Base-by-base conservation (phyloP, 2,888 invertebrate species). In the Elysia crispata region DNA sequence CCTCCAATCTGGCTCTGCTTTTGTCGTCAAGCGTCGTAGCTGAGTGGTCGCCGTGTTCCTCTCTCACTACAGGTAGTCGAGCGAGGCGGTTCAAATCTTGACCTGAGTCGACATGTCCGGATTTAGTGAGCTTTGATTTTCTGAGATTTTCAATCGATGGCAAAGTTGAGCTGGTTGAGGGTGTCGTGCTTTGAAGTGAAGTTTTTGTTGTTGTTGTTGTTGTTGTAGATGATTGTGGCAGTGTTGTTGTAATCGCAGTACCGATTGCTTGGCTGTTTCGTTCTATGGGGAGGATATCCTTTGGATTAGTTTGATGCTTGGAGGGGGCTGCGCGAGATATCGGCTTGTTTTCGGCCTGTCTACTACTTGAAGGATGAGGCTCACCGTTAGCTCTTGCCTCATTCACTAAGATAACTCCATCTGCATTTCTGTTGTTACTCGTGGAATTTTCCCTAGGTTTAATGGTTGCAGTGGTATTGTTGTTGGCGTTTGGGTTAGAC, bases 41-140 rank as follows among this genome's bases (percentile, higher is more conserved):
- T 0, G 28, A 28, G 20, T 76, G 64, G 31, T 18, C 28, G 33
- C 20, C 18, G 1, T 20, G 67, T 25, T 74, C 79, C n/a, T 79
- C 79, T 54, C 73, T 66, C 20, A 79, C 79, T n/a, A 49, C 73
- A 0, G 79, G 73, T 28, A 79, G 54, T 23, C 31, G 28, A 0
- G 70, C 54, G 13, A 54, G 28, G 15, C 57, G 41, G 41, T 41
- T 41, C 41, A 41, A 41, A 41, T 41, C 74, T 11, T 74, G 66
- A 8, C 50, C 18, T 20, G 62, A 66, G 6, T 74, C 67, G 15
- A 62, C 50, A 6, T 79, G 62, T 8, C 31, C 18, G 28, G n/a
- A 5, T 66, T 79, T 73, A 18, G 79, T 73, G 8, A 79, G 31
- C 31, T 50, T 64, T 6, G 31, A 31, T 25, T 66, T 73, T 28